Evolutionary conservation across 2,888 invertebrate genomes (phyloP), one percentile per base, ranked within the genome.

Genomic region (Orthosia incerta): DNA sequence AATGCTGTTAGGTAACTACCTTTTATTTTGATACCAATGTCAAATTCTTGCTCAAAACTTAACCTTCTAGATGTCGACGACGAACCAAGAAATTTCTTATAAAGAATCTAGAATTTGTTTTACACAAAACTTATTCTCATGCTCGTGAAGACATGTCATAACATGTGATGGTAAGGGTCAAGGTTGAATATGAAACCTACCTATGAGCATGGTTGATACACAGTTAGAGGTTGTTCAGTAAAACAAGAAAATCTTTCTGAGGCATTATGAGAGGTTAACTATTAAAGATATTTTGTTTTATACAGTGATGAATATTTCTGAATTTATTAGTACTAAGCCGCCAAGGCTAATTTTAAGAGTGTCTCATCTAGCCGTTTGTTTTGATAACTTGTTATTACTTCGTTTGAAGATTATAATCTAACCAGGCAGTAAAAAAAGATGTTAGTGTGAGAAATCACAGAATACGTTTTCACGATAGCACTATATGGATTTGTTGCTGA

Each of bases 71-170:
- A 11, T 15, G 31, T 39, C 18, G 11, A 48, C 15, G 1, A 12
- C 23, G 23, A 18, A 57, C 1, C 2, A n/a, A 55, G 5, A 59
- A 31, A n/a, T 20, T 11, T 15, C 15, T 20, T 13, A 4, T 2
- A 31, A 55, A 15, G 0, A 18, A 50, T 74, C 61, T 60, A 63
- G 51, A 61, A 55, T 68, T 20, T 48, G 71, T 64, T 53, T 20
- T 15, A 67, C n/a, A 70, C 60, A 9, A 70, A 71, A 59, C 59
- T 45, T 60, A 68, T 68, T 69, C 51, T 66, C n/a, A 51, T 60
- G 61, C 83, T 79, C 73, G 66, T 62, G n/a, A 77, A 74, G 31
- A 65, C 59, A 67, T 83, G 71, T 81, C 74, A 76, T 75, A 74
- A 74, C 51, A 51, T 71, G 20, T 62, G 56, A 73, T 45, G 50